Evolutionary conservation across 1,140 invertebrate species (phyloP).

Genomic region (Drosophila equinoxialis): DNA sequence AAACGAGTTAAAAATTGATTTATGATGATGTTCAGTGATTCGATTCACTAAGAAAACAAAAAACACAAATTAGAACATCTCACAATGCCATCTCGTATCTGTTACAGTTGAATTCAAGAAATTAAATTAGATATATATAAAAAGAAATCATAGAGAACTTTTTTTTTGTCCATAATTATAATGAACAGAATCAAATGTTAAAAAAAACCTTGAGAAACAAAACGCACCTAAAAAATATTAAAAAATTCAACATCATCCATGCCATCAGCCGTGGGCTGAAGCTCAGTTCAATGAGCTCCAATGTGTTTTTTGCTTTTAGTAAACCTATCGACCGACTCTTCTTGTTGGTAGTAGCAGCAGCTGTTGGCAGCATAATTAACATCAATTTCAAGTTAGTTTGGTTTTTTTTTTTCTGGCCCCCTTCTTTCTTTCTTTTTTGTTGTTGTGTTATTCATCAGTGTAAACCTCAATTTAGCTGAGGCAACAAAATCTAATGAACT

Average conservation of each 20-base stretch:
- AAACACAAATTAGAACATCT: not conserved
- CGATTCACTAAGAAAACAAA: not conserved
- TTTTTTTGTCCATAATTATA: constrained; percentile 2
- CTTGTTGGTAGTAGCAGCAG: constrained; percentile 47
- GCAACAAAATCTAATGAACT: constrained; percentile 65
- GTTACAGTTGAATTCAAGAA: not conserved
- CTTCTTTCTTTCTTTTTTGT: constrained; percentile 14
- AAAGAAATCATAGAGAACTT: not conserved
- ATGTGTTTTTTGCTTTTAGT: constrained; percentile 1
- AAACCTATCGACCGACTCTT: constrained; percentile 17
- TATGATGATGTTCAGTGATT: constrained; percentile 27
- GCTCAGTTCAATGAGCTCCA: constrained; percentile 69
- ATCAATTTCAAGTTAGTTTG: constrained; percentile 50
- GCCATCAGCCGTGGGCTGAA: constrained; percentile 50
- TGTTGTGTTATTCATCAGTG: constrained; percentile 35
- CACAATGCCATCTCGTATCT: not conserved
- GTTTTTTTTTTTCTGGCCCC: too few relatives aligned
- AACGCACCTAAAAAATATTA: constrained; percentile 43
- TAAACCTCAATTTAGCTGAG: constrained; percentile 46
- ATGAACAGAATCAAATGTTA: constrained; percentile 3
- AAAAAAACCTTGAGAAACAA: constrained; percentile 39
- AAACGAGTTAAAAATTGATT: constrained; percentile 38
- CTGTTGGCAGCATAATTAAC: constrained; percentile 73
- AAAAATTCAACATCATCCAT: constrained; percentile 32
- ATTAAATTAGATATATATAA: not conserved